These are phyloP conservation scores for Temnothorax rugatulus DNA, from an alignment of 2,888 invertebrate species.

Conservation along the genomic window DNA sequence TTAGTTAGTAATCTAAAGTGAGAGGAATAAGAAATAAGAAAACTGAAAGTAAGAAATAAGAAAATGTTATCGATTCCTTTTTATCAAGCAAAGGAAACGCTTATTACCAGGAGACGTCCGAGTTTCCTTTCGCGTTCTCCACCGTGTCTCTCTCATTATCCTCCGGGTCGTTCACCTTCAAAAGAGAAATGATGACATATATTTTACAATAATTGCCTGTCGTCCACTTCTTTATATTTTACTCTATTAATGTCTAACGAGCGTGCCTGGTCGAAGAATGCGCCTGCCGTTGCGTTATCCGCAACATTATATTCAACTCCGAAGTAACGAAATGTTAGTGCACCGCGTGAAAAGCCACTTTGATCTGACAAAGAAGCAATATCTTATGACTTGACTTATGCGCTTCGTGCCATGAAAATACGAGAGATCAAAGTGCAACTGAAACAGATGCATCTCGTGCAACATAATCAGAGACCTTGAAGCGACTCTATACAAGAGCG, in stretches of 20 bases:
- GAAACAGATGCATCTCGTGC: slow-evolving; percentile 27
- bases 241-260: not conserved
- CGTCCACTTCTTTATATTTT: not conserved
- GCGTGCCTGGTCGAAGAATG: not conserved
- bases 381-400: slow-evolving; percentile 23
- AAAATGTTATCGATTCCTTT: slow-evolving; percentile 2
- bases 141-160: slow-evolving; percentile 71
- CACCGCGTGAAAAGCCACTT: not conserved
- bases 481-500: not conserved
- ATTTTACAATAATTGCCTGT: not conserved
- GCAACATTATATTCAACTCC: not conserved
- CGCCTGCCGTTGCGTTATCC: no score
- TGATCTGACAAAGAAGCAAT: slow-evolving; percentile 8
- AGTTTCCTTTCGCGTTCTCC: slow-evolving; percentile 71
- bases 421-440: slow-evolving; percentile 28
- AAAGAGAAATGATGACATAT: slow-evolving; percentile 45
- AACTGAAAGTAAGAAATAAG: not conserved
- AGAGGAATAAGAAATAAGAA: not conserved
- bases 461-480: slow-evolving; percentile 23
- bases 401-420: not conserved
- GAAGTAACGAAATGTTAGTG: not conserved
- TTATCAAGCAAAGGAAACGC: slow-evolving; percentile 20
- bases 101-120: slow-evolving; percentile 78
- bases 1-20: not conserved
- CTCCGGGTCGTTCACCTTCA: slow-evolving; percentile 84